Conservation (phyloP, 2,888 invertebrate species). For the Rhagium mordax region DNA sequence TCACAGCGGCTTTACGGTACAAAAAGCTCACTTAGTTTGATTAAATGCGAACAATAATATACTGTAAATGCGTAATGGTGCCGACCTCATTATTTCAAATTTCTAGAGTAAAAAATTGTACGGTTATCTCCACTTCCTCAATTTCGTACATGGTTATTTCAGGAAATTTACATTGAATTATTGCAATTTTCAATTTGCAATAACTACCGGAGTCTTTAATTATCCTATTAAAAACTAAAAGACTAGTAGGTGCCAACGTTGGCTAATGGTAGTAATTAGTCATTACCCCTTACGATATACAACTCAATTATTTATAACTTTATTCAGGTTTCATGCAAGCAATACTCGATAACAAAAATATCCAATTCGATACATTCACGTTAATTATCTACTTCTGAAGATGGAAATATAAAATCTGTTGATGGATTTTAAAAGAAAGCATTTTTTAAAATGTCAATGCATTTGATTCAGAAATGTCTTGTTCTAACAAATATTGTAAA, state of each 20-base stretch:
- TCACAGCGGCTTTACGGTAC: constrained; percentile 14
- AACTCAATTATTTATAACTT: too few species aligned
- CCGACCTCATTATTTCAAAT: constrained; percentile 22
- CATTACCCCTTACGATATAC: too few species aligned
- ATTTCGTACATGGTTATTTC: constrained; percentile 20
- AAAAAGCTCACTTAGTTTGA: constrained; percentile 4
- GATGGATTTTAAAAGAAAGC: too few species aligned
- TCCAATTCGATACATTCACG: too few species aligned
- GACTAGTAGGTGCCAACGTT: background rate
- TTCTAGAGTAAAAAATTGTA: constrained; percentile 20
- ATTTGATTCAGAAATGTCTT: too few species aligned
- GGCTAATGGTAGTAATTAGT: too few species aligned
- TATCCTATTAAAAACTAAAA: background rate
- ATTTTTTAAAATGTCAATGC: too few species aligned
- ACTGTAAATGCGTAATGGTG: constrained; percentile 14
- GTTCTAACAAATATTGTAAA: too few species aligned
- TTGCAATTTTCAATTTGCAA: constrained; percentile 4
- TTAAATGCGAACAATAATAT: constrained; percentile 25
- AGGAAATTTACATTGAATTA: constrained; percentile 17
- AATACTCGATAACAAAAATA: too few species aligned
- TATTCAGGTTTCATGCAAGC: too few species aligned
- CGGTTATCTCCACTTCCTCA: constrained; percentile 32
- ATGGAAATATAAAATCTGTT: too few species aligned
- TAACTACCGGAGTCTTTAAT: background rate
- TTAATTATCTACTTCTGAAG: too few species aligned